Evolutionary conservation across 2,113 vertebrate species (phyloP).

Genomic region (Bufo gargarizans): DNA sequence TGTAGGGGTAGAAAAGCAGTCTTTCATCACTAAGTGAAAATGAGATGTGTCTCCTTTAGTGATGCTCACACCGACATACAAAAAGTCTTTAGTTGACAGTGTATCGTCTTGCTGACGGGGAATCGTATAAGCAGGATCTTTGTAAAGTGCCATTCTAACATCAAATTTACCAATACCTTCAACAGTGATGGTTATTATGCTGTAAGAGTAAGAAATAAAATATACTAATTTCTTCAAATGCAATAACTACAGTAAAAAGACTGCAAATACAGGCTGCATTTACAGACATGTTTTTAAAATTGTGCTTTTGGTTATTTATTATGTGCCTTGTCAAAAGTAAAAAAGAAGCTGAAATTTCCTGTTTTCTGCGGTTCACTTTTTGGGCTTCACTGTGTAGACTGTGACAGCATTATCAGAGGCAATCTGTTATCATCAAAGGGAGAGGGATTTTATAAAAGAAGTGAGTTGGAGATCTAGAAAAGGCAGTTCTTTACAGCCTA

Average conservation of each 20-base stretch:
- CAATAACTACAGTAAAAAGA: background rate
- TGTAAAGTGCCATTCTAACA: conserved; percentile 10
- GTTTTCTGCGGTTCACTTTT: no score
- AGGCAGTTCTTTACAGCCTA: background rate
- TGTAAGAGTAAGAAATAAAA: background rate
- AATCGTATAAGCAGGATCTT: background rate
- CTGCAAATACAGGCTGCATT: background rate
- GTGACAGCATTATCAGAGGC: background rate
- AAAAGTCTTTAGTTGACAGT: conserved; percentile 59
- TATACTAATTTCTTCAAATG: background rate
- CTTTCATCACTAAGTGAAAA: conserved; percentile 64
- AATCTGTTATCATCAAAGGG: background rate
- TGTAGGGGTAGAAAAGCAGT: conserved; percentile 65
- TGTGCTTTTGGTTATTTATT: background rate
- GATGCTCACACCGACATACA: conserved; percentile 62
- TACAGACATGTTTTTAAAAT: background rate
- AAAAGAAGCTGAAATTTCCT: no score
- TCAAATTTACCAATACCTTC: background rate
- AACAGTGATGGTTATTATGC: background rate
- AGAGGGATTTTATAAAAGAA: background rate
- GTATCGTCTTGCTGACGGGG: conserved; percentile 54
- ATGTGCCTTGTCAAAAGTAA: background rate
- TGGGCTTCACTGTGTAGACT: background rate
- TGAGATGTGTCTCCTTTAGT: conserved; percentile 57
- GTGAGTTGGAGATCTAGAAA: background rate